Percentiles rank a stretch among this genome's conserved stretches.
These are phyloP conservation scores for Protobothrops mucrosquamatus DNA, from an alignment of 2,113 vertebrate genomes.

Conservation along the genomic window DNA sequence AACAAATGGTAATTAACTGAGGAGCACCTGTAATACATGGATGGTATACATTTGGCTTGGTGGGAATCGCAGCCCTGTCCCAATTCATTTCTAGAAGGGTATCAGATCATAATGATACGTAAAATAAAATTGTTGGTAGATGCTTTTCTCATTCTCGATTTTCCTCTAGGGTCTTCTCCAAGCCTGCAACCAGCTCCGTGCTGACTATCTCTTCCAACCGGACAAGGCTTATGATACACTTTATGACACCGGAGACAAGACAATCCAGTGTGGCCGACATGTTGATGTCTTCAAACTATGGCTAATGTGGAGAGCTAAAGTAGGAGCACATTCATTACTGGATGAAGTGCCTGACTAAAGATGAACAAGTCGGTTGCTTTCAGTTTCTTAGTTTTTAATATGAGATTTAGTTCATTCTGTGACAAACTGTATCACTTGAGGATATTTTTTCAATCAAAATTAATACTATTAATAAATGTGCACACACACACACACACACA, in stretches of 20 bases:
- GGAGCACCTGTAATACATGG: not conserved
- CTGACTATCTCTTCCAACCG: conserved; percentile 72
- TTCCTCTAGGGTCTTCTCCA: conserved; percentile 63
- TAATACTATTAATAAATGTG: not conserved
- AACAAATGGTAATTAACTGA: not conserved
- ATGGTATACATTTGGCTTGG: not conserved
- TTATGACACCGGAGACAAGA: conserved; percentile 72
- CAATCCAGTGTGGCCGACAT: conserved; percentile 68
- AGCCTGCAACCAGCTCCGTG: conserved; percentile 64
- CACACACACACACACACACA: not conserved
- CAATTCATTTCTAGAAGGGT: not conserved
- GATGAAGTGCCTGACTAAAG: not conserved
- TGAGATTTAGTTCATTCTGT: not conserved
- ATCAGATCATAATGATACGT: not conserved
- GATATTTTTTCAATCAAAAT: not conserved
- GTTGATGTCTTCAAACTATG: conserved; percentile 72
- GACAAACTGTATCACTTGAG: not conserved
- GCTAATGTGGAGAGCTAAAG: conserved; percentile 77
- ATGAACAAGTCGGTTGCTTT: not conserved
- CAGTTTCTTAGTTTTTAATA: not conserved
- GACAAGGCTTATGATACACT: conserved; percentile 67
- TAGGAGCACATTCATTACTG: conserved; percentile 20
- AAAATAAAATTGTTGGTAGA: not conserved
- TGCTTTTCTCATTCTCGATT: not conserved
- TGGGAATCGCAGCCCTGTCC: not conserved